Evolutionary conservation across 2,113 vertebrate genomes (phyloP).

Genomic region (Charadrius vociferus): DNA sequence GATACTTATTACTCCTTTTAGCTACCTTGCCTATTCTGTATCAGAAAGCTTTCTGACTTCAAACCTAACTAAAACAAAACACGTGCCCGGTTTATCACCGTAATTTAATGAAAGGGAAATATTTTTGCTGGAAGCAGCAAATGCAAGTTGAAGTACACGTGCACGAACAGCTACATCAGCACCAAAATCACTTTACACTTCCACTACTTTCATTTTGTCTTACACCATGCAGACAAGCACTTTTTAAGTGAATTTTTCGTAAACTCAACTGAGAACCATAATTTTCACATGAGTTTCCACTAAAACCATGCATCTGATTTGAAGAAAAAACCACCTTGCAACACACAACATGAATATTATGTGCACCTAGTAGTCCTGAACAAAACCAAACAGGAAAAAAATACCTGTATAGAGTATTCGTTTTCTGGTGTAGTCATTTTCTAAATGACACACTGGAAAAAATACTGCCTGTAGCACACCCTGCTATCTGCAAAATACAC

Average conservation of each 20-base stretch:
- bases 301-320: neutral
- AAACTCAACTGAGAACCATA: neutral
- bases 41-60: neutral
- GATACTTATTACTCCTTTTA: neutral
- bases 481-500: neutral
- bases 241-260: neutral
- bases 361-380: neutral
- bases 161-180: neutral
- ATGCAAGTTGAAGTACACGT: neutral
- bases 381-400: neutral
- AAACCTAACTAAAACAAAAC: neutral
- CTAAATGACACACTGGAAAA: slow-evolving; percentile 35
- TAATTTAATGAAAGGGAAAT: neutral
- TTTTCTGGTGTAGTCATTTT: slow-evolving; percentile 1
- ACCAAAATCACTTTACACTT: neutral
- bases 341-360: neutral
- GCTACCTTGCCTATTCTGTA: neutral
- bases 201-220: neutral
- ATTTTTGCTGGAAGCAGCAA: neutral
- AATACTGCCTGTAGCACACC: neutral
- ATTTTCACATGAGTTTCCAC: neutral
- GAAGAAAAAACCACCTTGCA: neutral
- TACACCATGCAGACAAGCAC: neutral
- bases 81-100: neutral
- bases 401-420: neutral